These are phyloP conservation scores for Bos taurus DNA, from an alignment of 2,113 vertebrate species.

Conservation along the genomic window DNA sequence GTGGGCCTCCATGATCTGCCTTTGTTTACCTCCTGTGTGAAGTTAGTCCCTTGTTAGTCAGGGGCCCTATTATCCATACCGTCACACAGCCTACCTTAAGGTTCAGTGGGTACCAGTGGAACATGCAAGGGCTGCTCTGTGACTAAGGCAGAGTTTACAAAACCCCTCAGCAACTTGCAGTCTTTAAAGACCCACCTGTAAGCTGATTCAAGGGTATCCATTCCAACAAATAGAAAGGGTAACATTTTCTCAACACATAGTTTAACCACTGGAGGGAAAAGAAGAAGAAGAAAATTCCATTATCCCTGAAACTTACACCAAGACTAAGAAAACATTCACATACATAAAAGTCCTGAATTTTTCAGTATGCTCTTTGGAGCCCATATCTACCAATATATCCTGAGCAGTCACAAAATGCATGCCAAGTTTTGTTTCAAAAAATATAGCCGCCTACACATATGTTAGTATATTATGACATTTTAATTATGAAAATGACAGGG, in stretches of 20 bases:
- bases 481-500: slow-evolving; percentile 23
- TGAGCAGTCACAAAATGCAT: background rate
- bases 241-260: background rate
- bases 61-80: background rate
- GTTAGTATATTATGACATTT: slow-evolving; percentile 8
- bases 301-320: background rate
- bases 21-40: background rate
- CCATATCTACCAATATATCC: background rate
- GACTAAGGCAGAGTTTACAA: background rate
- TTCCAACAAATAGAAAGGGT: background rate
- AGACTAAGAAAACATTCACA: background rate
- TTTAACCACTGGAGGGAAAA: background rate
- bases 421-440: slow-evolving; percentile 12
- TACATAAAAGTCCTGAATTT: background rate
- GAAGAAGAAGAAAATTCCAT: background rate
- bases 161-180: background rate
- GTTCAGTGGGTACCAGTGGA: background rate
- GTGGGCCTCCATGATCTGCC: background rate
- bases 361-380: background rate
- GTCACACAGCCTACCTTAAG: background rate
- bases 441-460: background rate
- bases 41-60: background rate
- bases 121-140: background rate
- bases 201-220: background rate
- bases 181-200: background rate